Evolutionary conservation across 2,888 invertebrate genomes (phyloP).

Genomic region (Odontocolon sp.): DNA sequence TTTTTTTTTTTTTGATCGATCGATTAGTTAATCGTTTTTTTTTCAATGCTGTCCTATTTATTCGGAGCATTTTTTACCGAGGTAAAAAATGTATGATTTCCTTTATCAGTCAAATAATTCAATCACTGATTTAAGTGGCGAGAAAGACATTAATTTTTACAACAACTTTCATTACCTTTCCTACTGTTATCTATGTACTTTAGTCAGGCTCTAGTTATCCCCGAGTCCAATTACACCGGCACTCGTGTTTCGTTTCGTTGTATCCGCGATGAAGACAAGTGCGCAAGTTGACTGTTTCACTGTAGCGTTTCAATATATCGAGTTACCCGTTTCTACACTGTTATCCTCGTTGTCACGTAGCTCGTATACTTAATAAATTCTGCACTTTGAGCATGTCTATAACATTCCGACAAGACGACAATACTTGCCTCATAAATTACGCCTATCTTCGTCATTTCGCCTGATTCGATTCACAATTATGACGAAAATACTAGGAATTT

Average conservation of each 20-base stretch:
- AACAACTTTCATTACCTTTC: too few species aligned
- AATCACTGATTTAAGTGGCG: slow-evolving; percentile 16
- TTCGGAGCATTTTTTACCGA: too few species aligned
- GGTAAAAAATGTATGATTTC: too few species aligned
- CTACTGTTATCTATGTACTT: neutral
- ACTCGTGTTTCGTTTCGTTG: slow-evolving; percentile 42
- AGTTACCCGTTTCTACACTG: slow-evolving; percentile 12
- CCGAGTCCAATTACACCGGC: slow-evolving; percentile 48
- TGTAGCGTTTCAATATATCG: slow-evolving; percentile 39
- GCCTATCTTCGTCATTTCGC: too few species aligned
- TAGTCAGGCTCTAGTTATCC: slow-evolving; percentile 9
- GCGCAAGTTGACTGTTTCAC: slow-evolving; percentile 9
- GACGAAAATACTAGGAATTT: slow-evolving; percentile 1
- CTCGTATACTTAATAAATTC: neutral
- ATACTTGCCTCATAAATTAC: too few species aligned
- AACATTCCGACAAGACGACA: neutral
- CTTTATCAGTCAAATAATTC: too few species aligned
- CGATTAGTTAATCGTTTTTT: too few species aligned
- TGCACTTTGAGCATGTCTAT: neutral
- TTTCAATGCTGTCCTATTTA: too few species aligned
- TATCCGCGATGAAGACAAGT: slow-evolving; percentile 13
- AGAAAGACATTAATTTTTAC: too few species aligned
- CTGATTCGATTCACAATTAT: neutral
- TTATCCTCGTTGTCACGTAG: neutral
- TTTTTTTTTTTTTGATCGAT: neutral